Evolutionary conservation across 1,140 invertebrate species (phyloP).

Genomic region (Danaus melanippus): DNA sequence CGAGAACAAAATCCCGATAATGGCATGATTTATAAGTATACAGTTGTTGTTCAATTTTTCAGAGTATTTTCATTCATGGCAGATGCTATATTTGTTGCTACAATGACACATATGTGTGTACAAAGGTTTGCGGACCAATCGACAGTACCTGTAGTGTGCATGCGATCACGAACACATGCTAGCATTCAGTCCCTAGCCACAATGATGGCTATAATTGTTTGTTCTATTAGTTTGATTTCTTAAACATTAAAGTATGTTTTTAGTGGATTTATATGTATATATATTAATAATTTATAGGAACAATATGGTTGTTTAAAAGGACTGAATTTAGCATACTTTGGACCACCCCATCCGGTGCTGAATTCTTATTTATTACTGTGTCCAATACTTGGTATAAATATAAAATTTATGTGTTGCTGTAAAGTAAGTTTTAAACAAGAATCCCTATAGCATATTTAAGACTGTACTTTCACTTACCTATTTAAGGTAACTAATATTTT

Average conservation of each 20-base stretch:
- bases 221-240: slow-evolving; percentile 3
- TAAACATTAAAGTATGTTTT: background rate
- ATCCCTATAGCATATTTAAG: too few relatives aligned
- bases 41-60: slow-evolving; percentile 11
- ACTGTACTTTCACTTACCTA: too few relatives aligned
- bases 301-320: slow-evolving; percentile 38
- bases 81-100: slow-evolving; percentile 51
- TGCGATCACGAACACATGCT: slow-evolving; percentile 51
- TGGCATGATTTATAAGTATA: background rate
- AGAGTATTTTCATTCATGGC: slow-evolving; percentile 54
- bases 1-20: background rate
- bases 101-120: slow-evolving; percentile 41
- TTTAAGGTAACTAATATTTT: background rate
- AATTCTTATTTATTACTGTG: slow-evolving; percentile 56
- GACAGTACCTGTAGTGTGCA: slow-evolving; percentile 46
- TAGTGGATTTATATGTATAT: slow-evolving; percentile 6
- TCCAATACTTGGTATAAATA: slow-evolving; percentile 55
- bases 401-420: slow-evolving; percentile 54
- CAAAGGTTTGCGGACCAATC: slow-evolving; percentile 42
- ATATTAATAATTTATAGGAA: slow-evolving; percentile 37
- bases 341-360: slow-evolving; percentile 46
- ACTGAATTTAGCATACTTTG: slow-evolving; percentile 43
- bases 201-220: slow-evolving; percentile 48
- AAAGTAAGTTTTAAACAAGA: slow-evolving; percentile 24
- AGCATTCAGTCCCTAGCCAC: slow-evolving; percentile 48